A percentile compares a stretch with the other conserved stretches of the same genome.
Evolutionary conservation across 2,888 invertebrate species (phyloP).

Genomic region (Smittia sp.): DNA sequence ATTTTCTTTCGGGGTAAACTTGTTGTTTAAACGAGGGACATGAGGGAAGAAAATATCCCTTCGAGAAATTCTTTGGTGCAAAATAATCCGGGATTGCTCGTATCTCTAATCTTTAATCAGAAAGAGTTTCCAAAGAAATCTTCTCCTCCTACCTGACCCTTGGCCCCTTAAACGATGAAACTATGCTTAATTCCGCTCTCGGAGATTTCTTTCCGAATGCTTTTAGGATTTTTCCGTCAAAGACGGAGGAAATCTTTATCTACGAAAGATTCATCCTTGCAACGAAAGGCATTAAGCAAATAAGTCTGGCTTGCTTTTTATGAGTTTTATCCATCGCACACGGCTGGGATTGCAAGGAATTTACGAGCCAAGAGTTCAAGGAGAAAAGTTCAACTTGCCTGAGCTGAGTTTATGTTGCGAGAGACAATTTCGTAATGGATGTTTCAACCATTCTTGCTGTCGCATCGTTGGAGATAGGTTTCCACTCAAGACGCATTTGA

Average conservation of each 20-base stretch:
- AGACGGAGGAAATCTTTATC: too few species aligned
- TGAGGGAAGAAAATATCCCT: neutral
- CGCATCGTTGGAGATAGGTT: too few species aligned
- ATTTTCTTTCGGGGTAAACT: neutral
- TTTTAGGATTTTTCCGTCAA: neutral
- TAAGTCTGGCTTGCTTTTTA: neutral
- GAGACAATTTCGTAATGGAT: slow-evolving; percentile 12
- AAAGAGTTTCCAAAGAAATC: neutral
- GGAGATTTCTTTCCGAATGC: neutral
- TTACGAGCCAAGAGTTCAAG: neutral
- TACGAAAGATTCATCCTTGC: neutral
- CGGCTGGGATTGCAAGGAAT: neutral
- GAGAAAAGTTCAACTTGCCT: neutral
- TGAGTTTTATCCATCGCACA: neutral
- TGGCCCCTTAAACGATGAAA: neutral
- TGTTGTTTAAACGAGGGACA: too few species aligned
- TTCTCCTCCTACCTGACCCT: neutral
- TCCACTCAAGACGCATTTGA: too few species aligned
- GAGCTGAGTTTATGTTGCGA: neutral
- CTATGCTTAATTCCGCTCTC: neutral
- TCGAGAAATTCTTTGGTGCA: neutral
- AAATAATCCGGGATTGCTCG: neutral
- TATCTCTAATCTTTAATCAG: neutral
- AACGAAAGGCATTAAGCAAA: neutral
- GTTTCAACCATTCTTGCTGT: neutral